Percentiles rank a stretch among this genome's conserved stretches.
Conservation (phyloP, 2,888 invertebrate genomes). For the Amphipyra berbera region DNA sequence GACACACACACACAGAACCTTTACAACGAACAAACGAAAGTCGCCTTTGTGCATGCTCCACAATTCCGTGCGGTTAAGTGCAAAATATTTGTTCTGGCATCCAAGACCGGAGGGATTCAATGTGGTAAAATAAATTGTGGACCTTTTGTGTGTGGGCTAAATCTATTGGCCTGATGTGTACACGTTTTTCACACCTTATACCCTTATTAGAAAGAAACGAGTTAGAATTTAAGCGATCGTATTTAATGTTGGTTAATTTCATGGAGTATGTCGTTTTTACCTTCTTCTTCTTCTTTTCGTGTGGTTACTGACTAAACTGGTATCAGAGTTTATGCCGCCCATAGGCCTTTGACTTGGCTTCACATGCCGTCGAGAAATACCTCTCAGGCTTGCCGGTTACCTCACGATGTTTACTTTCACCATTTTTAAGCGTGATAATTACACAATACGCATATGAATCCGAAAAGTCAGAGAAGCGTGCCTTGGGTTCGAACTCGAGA, state of each 20-base stretch:
- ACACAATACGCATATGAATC: too few species aligned
- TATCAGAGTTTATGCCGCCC: too few species aligned
- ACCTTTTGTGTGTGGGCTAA: conserved; percentile 58
- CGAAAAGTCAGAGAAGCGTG: too few species aligned
- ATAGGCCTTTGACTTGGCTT: too few species aligned
- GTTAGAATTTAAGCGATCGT: neutral
- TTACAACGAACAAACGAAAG: conserved; percentile 50
- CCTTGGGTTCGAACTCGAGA: too few species aligned
- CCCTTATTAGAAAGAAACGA: conserved; percentile 17
- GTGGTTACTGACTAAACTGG: too few species aligned
- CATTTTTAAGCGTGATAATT: too few species aligned
- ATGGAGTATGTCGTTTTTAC: neutral
- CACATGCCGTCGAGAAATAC: too few species aligned
- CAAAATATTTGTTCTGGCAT: conserved; percentile 74
- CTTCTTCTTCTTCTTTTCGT: too few species aligned
- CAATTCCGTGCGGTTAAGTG: conserved; percentile 68
- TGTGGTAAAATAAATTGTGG: conserved; percentile 66
- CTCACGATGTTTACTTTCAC: too few species aligned
- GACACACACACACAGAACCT: conserved; percentile 40
- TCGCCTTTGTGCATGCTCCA: conserved; percentile 66
- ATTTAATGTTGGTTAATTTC: conserved; percentile 1
- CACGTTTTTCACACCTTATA: conserved; percentile 27
- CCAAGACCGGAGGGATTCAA: conserved; percentile 59
- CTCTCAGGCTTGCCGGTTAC: too few species aligned
- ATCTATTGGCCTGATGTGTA: conserved; percentile 56